Base-by-base conservation (phyloP, 2,113 vertebrate species). In the Neodontobutis hainanensis region DNA sequence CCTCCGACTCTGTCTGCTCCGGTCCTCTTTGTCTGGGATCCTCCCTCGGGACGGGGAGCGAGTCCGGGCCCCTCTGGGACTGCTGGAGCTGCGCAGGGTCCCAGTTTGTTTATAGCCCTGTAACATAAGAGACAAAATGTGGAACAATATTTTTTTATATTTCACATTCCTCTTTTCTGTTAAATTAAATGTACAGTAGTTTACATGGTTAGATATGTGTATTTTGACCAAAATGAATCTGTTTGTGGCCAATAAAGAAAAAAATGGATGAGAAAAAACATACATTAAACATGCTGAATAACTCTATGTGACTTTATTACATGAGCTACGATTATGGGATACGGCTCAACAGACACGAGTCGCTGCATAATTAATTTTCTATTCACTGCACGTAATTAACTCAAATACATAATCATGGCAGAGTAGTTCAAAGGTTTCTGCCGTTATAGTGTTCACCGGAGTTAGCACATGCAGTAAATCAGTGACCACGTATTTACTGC, bases 71-170 rank as follows among this genome's bases (percentile, higher is more conserved):
- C 95, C 96, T 36, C 96, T 89, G 59, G 96, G 95, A 65, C 95
- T 97, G 91, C 95, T 96, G 88, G 95, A 94, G 80, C 95, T 96
- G 44, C 95, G 92, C 34, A 96, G 77, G 55, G 95, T 96, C 36
- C 95, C 94, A 67, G 92, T 92, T 61, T 95, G 92, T 47, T 96
- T 95, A 44, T 92, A 90, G 4, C 93, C 92, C 91, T 95, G 88
- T 35, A 6, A 79, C 32, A 75, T 34, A 57, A 8, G 7, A 27
- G 5, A 35, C 32, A 62, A 34, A 40, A 40, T 40, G 38, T 40
- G 8, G 38, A 40, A 40, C 5, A 40, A 40, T 6, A 40, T 1
- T 6, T 27, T 27, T 27, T 27, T 27, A 27, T 27, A 27, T 27
- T 27, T 27, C 19, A 27, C 19, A 27, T 2, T 27, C 19, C 1